A percentile compares a stretch with the other conserved stretches of the same genome.
phyloP scores from a whole-genome alignment of 2,113 vertebrate species.

The Agelaius phoeniceus region DNA sequence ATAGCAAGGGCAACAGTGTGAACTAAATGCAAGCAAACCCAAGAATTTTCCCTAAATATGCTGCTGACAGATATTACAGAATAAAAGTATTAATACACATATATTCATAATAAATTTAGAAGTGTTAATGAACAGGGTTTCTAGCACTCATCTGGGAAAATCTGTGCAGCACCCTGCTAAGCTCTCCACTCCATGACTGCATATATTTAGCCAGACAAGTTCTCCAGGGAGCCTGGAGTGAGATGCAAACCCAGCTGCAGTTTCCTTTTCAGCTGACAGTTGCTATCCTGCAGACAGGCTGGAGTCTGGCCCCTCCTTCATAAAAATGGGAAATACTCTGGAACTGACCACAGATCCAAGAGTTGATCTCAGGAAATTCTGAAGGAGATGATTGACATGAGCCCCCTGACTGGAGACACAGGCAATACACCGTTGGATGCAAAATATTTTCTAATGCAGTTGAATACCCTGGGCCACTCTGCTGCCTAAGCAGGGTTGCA shows the following conservation, averaged over 20 bases:
- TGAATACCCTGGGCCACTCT: neutral
- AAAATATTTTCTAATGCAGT: neutral
- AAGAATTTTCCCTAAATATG: neutral
- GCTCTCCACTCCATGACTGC: neutral
- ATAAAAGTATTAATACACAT: neutral
- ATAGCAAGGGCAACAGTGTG: neutral
- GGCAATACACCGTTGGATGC: accelerated
- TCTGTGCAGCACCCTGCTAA: neutral
- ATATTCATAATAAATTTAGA: neutral
- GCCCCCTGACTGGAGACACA: neutral
- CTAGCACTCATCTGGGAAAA: neutral
- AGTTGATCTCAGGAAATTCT: neutral
- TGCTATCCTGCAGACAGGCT: neutral
- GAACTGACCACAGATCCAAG: neutral
- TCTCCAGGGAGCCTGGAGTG: neutral
- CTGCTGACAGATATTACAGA: neutral
- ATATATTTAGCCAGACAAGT: neutral
- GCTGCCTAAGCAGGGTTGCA: neutral
- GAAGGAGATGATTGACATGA: neutral
- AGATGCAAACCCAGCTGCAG: neutral
- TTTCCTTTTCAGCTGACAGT: neutral
- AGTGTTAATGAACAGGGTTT: neutral
- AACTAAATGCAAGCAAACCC: neutral
- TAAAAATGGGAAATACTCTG: neutral
- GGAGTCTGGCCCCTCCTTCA: neutral